phyloP scores from a whole-genome alignment of 2,113 vertebrate genomes.

The Thryonomys swinderianus region DNA sequence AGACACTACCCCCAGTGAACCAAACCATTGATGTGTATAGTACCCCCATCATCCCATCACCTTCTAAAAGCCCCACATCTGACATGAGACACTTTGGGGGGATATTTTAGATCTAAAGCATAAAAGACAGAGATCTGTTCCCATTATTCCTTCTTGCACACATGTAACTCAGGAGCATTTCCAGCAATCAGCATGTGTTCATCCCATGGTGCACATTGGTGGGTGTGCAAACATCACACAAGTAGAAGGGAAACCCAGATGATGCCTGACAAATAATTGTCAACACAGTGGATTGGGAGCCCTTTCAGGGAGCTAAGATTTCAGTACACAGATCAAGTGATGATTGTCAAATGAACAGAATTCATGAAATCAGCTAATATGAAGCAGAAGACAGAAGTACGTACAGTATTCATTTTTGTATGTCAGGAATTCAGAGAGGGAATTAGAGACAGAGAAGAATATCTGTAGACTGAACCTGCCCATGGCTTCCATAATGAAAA shows the following conservation, averaged over 20 bases:
- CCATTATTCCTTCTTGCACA: neutral
- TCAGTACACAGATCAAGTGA: neutral
- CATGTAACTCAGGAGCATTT: rapidly evolving
- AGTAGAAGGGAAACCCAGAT: neutral
- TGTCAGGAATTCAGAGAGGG: neutral
- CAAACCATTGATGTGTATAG: neutral
- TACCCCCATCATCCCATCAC: neutral
- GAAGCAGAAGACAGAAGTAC: neutral
- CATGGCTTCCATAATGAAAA: neutral
- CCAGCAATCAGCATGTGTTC: neutral
- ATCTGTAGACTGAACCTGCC: neutral
- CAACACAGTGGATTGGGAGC: neutral
- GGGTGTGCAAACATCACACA: too few relatives aligned
- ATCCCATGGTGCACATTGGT: neutral
- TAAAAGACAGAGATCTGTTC: neutral
- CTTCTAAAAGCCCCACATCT: neutral
- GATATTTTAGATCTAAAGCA: neutral
- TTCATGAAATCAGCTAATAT: neutral
- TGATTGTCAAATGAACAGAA: neutral
- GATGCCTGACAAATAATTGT: neutral
- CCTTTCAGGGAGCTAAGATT: neutral
- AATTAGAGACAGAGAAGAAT: neutral
- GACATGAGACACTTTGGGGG: neutral
- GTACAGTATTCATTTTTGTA: neutral
- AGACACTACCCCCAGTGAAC: too few relatives aligned